Evolutionary conservation across 2,113 vertebrate genomes (phyloP).

Genomic region (Leptocoma aspasia): DNA sequence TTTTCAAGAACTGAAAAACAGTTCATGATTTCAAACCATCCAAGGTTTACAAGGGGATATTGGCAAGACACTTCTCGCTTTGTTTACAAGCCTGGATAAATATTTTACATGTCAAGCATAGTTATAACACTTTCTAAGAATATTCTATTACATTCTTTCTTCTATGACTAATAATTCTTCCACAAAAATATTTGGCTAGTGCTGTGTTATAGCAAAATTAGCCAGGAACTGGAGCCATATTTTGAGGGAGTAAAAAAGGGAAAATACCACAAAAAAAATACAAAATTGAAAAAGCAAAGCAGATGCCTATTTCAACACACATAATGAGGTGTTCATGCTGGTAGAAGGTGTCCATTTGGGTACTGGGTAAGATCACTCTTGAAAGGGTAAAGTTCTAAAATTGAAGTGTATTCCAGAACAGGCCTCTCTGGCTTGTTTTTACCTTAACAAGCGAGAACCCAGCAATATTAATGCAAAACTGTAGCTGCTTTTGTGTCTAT

Average conservation of each 20-base stretch:
- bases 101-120: neutral
- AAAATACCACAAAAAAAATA: neutral
- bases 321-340: neutral
- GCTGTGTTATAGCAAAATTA: neutral
- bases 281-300: neutral
- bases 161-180: neutral
- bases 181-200: constrained; percentile 8
- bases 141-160: neutral
- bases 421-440: neutral
- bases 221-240: neutral
- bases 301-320: neutral
- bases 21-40: neutral
- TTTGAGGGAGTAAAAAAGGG: neutral
- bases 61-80: neutral
- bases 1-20: constrained; percentile 35
- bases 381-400: neutral
- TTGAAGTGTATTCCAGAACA: neutral
- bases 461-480: neutral
- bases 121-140: constrained; percentile 53
- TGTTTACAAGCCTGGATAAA: constrained; percentile 22
- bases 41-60: neutral
- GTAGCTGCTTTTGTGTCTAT: neutral
- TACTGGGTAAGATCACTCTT: neutral
- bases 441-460: neutral
- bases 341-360: neutral